These are phyloP conservation scores for Otocyon megalotis DNA, from an alignment of 2,113 vertebrate genomes.

Conservation along the genomic window DNA sequence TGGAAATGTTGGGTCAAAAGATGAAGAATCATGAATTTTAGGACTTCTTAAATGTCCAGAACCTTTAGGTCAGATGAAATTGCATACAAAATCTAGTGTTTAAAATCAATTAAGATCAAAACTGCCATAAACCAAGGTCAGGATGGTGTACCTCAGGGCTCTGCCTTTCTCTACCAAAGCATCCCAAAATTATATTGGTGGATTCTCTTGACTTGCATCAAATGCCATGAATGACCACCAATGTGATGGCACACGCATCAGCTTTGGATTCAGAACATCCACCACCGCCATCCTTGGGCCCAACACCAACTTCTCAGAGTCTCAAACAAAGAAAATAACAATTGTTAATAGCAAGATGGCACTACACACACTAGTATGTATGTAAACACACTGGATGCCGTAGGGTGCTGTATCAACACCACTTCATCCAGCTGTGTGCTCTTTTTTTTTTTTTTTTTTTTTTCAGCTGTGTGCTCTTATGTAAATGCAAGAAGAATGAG, in stretches of 20 bases:
- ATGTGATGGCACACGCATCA: too few relatives aligned
- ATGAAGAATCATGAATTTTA: not conserved
- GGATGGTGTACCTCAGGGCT: too few relatives aligned
- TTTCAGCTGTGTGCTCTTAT: not conserved
- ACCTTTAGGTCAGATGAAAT: slow-evolving; percentile 2
- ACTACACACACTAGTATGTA: too few relatives aligned
- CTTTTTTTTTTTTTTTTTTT: too few relatives aligned
- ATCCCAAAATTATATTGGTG: not conserved
- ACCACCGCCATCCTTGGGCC: not conserved
- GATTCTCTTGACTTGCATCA: not conserved
- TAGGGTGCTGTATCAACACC: not conserved
- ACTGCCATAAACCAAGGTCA: not conserved
- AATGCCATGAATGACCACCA: accelerated
- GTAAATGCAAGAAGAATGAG: not conserved
- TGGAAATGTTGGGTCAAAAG: not conserved
- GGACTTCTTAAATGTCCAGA: not conserved
- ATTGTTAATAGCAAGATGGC: not conserved
- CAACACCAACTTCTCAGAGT: not conserved
- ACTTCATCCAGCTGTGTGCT: not conserved
- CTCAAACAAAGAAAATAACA: not conserved
- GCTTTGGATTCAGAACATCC: not conserved
- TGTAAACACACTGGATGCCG: accelerated
- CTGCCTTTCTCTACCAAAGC: not conserved
- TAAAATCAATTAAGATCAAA: not conserved
- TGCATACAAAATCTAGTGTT: not conserved